Base-by-base conservation (phyloP, 1,140 invertebrate species). In the Atopsyche davidsoni region DNA sequence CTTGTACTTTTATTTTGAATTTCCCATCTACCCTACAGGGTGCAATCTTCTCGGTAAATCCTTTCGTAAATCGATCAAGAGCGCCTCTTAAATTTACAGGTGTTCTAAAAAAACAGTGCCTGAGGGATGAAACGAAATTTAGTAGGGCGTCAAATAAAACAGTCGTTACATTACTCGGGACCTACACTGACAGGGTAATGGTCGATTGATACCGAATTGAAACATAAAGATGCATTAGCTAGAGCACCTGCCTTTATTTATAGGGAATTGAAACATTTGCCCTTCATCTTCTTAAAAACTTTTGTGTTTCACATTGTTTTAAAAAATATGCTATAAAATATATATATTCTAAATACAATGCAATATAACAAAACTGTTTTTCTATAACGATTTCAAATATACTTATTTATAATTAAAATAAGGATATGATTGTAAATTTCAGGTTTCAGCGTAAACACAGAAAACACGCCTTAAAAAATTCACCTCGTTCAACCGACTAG, bases 131-230 rank as follows among this genome's bases (percentile, higher is more conserved):
- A 38, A 41, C 35, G 41, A 44, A 55, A 49, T 57, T 57, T 42
- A 52, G 32, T 57, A 42, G 24, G 40, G 46, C 45, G 31, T 52
- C 46, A 34, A 50, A 53, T 52, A 57, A 50, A 53, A 50, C 41
- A 35, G 36, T 53, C 55, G 55, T 57, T 42, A 57, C 55, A 53
- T 57, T 57, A 57, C 47, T 57, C 46, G 9, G 55, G 51, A 43
- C 50, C 41, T 51, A 57, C 51, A 57, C 39, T 53, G 55, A 57
- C 55, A 57, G 24, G 38, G 44, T 50, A 57, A 57, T 57, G 55
- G 55, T 50, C 55, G 50, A 57, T 57, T 53, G 55, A 57, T 57
- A 46, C 40, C 43, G 50, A 42, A 57, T 57, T 57, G 55, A 50
- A 57, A 53, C 55, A 57, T 57, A 57, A 57, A 57, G 50, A 57